These are phyloP conservation scores for Babylonia areolata DNA, from an alignment of 1,140 invertebrate genomes.

Conservation along the genomic window DNA sequence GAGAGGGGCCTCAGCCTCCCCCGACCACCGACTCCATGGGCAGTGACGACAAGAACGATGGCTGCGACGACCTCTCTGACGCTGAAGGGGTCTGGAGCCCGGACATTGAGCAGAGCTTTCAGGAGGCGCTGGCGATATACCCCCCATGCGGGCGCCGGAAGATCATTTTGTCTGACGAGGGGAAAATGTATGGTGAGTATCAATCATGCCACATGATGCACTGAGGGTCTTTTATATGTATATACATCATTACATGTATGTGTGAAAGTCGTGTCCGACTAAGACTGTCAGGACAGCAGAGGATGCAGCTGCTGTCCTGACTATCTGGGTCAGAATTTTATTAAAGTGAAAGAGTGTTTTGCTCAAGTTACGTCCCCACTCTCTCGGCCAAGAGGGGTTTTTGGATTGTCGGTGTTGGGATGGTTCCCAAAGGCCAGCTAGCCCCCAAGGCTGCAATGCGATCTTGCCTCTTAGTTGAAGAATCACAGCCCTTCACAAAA, in stretches of 20 bases:
- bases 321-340: too few relatives aligned
- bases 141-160: slow-evolving; percentile 99
- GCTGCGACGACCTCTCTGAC: slow-evolving; percentile 79
- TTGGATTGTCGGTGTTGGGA: too few relatives aligned
- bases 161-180: slow-evolving; percentile 99
- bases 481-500: too few relatives aligned
- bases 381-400: too few relatives aligned
- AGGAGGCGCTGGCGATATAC: slow-evolving; percentile 99
- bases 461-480: background rate
- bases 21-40: slow-evolving; percentile 55
- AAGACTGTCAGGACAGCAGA: too few relatives aligned
- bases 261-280: too few relatives aligned
- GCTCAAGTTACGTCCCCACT: too few relatives aligned
- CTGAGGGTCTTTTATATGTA: background rate
- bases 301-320: too few relatives aligned
- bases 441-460: too few relatives aligned
- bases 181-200: slow-evolving; percentile 99
- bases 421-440: too few relatives aligned
- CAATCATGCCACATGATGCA: background rate
- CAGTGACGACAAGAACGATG: slow-evolving; percentile 57
- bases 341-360: too few relatives aligned
- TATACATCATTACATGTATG: too few relatives aligned
- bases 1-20: slow-evolving; percentile 43
- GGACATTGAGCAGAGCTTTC: slow-evolving; percentile 99
- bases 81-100: slow-evolving; percentile 99